Conservation (phyloP, 2,888 invertebrate genomes). For the Lamellibrachia satsuma region DNA sequence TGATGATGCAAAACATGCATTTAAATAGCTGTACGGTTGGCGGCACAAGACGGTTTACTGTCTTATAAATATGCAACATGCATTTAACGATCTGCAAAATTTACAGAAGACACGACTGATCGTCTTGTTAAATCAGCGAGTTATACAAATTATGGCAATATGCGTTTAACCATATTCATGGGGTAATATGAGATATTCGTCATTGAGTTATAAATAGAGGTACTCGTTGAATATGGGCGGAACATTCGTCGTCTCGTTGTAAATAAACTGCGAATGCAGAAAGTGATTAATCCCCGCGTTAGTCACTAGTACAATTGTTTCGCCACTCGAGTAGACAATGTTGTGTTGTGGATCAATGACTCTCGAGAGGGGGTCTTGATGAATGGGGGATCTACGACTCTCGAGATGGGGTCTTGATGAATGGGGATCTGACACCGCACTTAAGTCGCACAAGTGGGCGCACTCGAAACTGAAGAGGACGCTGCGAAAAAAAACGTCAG, state of each 20-base stretch:
- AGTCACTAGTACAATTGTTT: neutral
- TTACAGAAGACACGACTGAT: too few relatives aligned
- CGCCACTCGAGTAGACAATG: slow-evolving; percentile 3
- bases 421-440: neutral
- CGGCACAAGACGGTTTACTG: neutral
- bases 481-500: neutral
- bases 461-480: neutral
- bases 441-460: neutral
- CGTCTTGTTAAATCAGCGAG: too few relatives aligned
- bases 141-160: too few relatives aligned
- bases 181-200: neutral
- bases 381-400: neutral
- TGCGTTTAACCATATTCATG: too few relatives aligned
- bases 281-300: neutral
- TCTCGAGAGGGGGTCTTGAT: neutral
- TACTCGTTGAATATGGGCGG: neutral
- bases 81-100: neutral
- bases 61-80: neutral
- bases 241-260: neutral
- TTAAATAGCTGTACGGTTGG: neutral
- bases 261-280: neutral
- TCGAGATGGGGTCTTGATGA: neutral
- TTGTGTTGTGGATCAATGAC: neutral
- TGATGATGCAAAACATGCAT: slow-evolving; percentile 7
- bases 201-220: neutral